Evolutionary conservation across 2,113 vertebrate genomes (phyloP).

Genomic region (Hypomesus transpacificus): DNA sequence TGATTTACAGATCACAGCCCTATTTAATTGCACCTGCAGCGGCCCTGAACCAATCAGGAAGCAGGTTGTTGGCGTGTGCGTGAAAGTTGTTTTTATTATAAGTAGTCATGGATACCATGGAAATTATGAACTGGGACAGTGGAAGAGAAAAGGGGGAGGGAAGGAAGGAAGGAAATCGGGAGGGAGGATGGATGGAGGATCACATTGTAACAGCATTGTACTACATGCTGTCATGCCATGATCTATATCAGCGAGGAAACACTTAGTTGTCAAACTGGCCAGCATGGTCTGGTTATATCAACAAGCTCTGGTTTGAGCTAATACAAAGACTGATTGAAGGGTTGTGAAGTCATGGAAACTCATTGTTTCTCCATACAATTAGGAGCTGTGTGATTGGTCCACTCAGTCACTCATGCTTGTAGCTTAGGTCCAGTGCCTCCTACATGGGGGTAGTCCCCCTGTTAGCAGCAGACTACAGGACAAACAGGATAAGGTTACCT

Average conservation of each 20-base stretch:
- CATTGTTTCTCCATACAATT: neutral
- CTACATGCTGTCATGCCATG: constrained; percentile 31
- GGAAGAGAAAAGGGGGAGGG: constrained; percentile 41
- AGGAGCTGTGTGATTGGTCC: neutral
- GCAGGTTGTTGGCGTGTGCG: constrained; percentile 27
- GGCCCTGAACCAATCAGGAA: constrained; percentile 41
- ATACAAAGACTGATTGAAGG: neutral
- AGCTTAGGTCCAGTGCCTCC: neutral
- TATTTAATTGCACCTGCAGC: neutral
- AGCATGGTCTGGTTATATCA: too few species aligned
- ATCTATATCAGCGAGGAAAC: constrained; percentile 28
- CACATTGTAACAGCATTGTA: constrained; percentile 47
- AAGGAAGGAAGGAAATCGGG: constrained; percentile 45
- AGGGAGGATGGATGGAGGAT: constrained; percentile 14
- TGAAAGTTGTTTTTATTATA: constrained; percentile 33
- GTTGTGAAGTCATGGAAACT: neutral
- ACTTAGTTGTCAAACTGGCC: neutral
- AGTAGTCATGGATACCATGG: constrained; percentile 43
- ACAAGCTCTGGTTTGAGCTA: too few species aligned
- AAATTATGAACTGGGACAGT: constrained; percentile 9
- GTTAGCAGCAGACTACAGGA: too few species aligned
- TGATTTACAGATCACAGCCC: neutral
- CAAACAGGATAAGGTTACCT: too few species aligned
- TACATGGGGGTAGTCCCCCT: too few species aligned
- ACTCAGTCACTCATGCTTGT: neutral